Base-by-base conservation (phyloP, 2,113 vertebrate species). In the Alethe castanea region DNA sequence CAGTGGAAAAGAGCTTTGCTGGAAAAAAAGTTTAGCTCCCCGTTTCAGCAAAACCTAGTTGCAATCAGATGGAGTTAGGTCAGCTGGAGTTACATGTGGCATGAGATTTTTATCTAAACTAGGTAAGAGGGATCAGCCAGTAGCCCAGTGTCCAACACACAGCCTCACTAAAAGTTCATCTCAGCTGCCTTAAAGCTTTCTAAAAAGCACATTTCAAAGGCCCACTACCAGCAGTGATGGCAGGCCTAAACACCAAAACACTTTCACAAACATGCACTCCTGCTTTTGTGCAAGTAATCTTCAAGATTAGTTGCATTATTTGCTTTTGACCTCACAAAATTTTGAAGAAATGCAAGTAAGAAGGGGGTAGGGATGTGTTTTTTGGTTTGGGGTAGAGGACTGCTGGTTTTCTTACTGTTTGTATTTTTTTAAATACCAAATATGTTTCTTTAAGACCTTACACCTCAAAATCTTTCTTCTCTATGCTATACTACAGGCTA, bases 311-410 rank as follows among this genome's bases (percentile, higher is more conserved):
- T 17, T 31, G 16, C 25, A 47, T 23, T 89, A 33, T 15, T 69
- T 54, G 45, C 54, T 69, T 54, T 76, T 47, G 40, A 61, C 12
- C 11, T 48, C 47, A 61, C 20, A 61, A 5, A 3, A 14, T 42
- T 61, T 33, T 28, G 40, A 76, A 35, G 20, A 82, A 69, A 54
- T 16, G 14, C 44, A 80, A 54, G 45, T 3, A 25, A 25, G 14
- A 5, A 5, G 0, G 4, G 3, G 3, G 3, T 15, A 14, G 6
- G 1, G 4, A 6, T 4, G 25, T 33, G 3, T 4, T 20, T 62
- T 88, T 28, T 33, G 4, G 8, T 66, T 81, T 70, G 18, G 9
- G 6, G 8, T 52, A 78, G 26, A 76, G 4, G 1, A 4, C 5
- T 73, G 11, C 3, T 29, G 11, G 15, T n/a, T 78, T 78, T 35